Percentiles rank a stretch among this genome's conserved stretches.
Evolutionary conservation across 2,797 vertebrate species (phyloP).

Genomic region (Pagetopsis macropterus): DNA sequence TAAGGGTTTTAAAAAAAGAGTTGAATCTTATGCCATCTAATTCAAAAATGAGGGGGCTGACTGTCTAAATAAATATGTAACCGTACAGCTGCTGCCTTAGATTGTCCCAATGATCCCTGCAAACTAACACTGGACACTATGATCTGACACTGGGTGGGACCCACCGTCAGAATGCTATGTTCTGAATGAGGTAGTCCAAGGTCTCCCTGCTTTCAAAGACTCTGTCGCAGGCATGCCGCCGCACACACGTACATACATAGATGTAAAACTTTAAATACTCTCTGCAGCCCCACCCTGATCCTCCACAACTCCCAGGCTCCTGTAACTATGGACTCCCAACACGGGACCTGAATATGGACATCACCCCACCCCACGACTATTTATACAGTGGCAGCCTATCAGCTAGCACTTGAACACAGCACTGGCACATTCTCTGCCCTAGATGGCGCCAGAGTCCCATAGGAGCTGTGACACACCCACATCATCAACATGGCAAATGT

Average conservation of each 20-base stretch:
- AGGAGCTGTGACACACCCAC: slow-evolving; percentile 77
- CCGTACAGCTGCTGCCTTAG: slow-evolving; percentile 68
- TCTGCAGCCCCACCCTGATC: slow-evolving; percentile 75
- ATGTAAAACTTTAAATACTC: slow-evolving; percentile 80
- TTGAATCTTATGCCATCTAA: slow-evolving; percentile 7
- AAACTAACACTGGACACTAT: slow-evolving; percentile 55
- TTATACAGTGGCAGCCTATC: slow-evolving; percentile 82
- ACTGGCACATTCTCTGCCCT: slow-evolving; percentile 80
- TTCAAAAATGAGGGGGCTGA: background rate
- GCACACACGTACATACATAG: slow-evolving; percentile 29
- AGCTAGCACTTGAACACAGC: slow-evolving; percentile 48
- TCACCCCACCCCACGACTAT: slow-evolving; percentile 81
- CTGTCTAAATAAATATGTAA: slow-evolving; percentile 45
- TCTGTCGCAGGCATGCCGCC: background rate
- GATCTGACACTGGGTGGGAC: slow-evolving; percentile 74
- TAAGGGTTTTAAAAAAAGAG: background rate
- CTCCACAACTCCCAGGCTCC: slow-evolving; percentile 49
- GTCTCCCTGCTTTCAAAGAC: slow-evolving; percentile 64
- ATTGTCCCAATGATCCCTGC: slow-evolving; percentile 60
- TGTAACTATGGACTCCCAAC: slow-evolving; percentile 70
- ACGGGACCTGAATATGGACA: slow-evolving; percentile 80
- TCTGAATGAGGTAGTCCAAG: slow-evolving; percentile 68
- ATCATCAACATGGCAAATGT: slow-evolving; percentile 50
- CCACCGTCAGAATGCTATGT: slow-evolving; percentile 57
- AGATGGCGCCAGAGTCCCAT: slow-evolving; percentile 81